Conservation (phyloP, 2,888 invertebrate species). For the Mantis religiosa region DNA sequence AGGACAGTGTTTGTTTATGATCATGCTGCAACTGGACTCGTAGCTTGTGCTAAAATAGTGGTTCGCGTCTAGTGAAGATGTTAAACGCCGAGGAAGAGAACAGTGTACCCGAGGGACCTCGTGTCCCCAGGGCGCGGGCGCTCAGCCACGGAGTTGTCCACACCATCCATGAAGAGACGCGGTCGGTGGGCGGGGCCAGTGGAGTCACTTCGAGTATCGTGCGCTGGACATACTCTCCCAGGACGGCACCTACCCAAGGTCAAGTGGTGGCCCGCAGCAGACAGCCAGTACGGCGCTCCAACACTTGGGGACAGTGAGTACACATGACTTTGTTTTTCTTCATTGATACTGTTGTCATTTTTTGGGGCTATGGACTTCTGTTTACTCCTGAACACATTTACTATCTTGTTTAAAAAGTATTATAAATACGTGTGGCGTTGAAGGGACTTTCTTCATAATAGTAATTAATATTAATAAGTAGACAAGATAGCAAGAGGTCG, state of each 20-base stretch:
- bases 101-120: background rate
- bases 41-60: background rate
- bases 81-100: background rate
- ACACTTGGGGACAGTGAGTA: conserved; percentile 7
- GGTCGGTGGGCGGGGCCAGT: background rate
- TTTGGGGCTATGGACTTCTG: too few relatives aligned
- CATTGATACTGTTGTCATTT: too few relatives aligned
- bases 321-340: background rate
- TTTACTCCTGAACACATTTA: too few relatives aligned
- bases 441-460: too few relatives aligned
- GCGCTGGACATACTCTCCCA: background rate
- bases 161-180: background rate
- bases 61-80: background rate
- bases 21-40: too few relatives aligned
- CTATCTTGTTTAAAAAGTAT: too few relatives aligned
- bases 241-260: background rate
- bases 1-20: too few relatives aligned
- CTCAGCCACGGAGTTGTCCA: background rate
- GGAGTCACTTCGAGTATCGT: background rate
- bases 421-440: too few relatives aligned
- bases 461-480: too few relatives aligned
- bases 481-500: too few relatives aligned
- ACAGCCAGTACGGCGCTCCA: background rate
- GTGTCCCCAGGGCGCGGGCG: background rate
- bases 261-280: background rate